A percentile compares a stretch with the other conserved stretches of the same genome.
Evolutionary conservation across 2,797 vertebrate genomes (phyloP).

Genomic region (Tachyglossus aculeatus): DNA sequence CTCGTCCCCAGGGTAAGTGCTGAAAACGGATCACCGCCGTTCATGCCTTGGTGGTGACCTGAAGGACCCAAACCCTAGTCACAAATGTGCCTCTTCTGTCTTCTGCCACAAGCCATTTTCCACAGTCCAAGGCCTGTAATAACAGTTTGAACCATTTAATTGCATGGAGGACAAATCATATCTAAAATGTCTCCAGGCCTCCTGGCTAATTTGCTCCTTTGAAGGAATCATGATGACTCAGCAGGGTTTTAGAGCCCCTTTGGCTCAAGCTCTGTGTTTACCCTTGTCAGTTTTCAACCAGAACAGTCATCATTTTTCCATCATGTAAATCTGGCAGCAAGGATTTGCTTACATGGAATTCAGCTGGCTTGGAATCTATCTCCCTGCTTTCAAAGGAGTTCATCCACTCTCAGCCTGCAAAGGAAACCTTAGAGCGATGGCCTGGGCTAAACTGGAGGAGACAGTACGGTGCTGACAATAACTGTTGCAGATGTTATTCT

Average conservation of each 20-base stretch:
- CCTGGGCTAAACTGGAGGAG: fast-evolving
- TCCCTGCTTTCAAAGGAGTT: not conserved
- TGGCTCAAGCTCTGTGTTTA: not conserved
- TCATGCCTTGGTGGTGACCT: too few relatives aligned
- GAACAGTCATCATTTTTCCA: fast-evolving
- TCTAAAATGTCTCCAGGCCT: not conserved
- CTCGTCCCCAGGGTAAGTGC: too few relatives aligned
- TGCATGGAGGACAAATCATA: not conserved
- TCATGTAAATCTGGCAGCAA: not conserved
- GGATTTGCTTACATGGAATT: fast-evolving
- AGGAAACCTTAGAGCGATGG: not conserved
- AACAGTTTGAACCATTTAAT: not conserved
- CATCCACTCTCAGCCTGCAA: too few relatives aligned
- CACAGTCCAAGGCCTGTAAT: not conserved
- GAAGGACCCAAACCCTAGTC: too few relatives aligned
- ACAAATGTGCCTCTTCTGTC: too few relatives aligned
- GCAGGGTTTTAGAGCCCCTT: not conserved
- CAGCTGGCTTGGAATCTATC: not conserved
- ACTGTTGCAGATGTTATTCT: fast-evolving
- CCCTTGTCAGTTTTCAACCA: not conserved
- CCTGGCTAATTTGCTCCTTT: not conserved
- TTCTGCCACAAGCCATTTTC: not conserved
- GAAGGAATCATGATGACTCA: not conserved
- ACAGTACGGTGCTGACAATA: fast-evolving
- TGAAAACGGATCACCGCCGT: too few relatives aligned